phyloP scores from a whole-genome alignment of 2,888 invertebrate genomes.

The Sphecodes monilicornis region DNA sequence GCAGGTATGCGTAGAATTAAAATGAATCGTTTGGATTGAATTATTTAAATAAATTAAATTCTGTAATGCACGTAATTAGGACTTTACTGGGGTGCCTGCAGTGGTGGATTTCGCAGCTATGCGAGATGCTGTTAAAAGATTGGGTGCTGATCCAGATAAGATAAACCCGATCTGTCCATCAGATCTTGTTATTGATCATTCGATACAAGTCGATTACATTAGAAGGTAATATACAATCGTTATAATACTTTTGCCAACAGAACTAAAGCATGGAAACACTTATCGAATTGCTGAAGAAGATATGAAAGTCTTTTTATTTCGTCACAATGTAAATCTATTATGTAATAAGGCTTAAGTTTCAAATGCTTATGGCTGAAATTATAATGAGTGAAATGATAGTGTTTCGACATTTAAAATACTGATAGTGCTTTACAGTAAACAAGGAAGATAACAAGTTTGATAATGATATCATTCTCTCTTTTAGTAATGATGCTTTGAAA shows the following conservation, averaged over 20 bases:
- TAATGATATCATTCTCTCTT: slow-evolving; percentile 59
- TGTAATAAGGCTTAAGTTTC: background rate
- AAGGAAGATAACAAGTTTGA: slow-evolving; percentile 29
- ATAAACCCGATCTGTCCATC: slow-evolving; percentile 99
- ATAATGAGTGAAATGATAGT: slow-evolving; percentile 23
- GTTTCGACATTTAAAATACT: background rate
- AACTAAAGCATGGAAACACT: slow-evolving; percentile 2
- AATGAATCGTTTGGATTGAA: background rate
- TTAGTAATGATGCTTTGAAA: slow-evolving; percentile 93
- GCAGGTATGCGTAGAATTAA: slow-evolving; percentile 88
- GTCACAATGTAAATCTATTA: background rate
- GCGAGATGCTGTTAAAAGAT: slow-evolving; percentile 95
- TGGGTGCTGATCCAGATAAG: slow-evolving; percentile 95
- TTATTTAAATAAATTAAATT: slow-evolving; percentile 11
- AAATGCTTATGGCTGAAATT: background rate
- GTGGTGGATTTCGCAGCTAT: slow-evolving; percentile 99
- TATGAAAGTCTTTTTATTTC: background rate
- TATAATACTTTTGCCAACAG: background rate
- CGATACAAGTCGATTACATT: slow-evolving; percentile 97
- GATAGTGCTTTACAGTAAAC: background rate
- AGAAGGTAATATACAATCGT: slow-evolving; percentile 86
- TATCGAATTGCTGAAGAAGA: slow-evolving; percentile 22
- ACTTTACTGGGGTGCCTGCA: slow-evolving; percentile 98
- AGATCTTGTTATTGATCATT: slow-evolving; percentile 99
- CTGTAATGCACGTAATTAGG: slow-evolving; percentile 85